phyloP scores from a whole-genome alignment of 2,797 vertebrate genomes.

The Girardinus metallicus region DNA sequence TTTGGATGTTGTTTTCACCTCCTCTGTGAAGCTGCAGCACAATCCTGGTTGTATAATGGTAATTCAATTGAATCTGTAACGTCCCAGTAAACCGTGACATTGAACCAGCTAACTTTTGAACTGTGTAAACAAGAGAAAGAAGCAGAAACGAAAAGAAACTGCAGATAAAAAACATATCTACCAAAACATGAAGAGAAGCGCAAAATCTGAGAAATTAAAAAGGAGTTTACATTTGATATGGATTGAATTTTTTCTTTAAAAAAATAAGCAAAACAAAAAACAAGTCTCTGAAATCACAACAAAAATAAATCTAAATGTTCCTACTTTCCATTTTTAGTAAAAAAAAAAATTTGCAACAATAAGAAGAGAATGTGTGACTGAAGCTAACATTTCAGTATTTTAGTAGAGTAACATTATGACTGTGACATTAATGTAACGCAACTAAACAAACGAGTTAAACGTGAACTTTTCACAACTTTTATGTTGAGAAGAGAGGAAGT shows the following conservation, averaged over 20 bases:
- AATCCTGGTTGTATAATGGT: constrained; percentile 10
- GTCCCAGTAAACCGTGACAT: background rate
- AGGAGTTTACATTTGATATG: background rate
- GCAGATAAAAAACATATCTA: background rate
- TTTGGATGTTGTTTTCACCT: background rate
- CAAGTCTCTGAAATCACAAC: background rate
- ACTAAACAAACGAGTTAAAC: background rate
- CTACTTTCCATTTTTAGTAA: background rate
- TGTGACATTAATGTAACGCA: background rate
- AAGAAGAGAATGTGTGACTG: too few species aligned
- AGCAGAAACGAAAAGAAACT: background rate
- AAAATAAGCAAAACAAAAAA: background rate
- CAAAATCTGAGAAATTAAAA: background rate
- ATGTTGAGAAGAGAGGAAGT: background rate
- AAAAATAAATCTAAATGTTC: background rate
- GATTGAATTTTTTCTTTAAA: background rate
- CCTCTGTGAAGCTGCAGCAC: background rate
- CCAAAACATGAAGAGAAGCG: background rate
- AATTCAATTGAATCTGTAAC: background rate
- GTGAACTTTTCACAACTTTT: background rate
- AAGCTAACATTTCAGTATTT: too few species aligned
- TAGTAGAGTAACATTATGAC: background rate
- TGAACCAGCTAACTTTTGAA: background rate
- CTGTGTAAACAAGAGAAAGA: background rate
- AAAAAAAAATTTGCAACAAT: too few species aligned